Base-by-base conservation (phyloP, 2,888 invertebrate genomes). In the Epinotia ramella region DNA sequence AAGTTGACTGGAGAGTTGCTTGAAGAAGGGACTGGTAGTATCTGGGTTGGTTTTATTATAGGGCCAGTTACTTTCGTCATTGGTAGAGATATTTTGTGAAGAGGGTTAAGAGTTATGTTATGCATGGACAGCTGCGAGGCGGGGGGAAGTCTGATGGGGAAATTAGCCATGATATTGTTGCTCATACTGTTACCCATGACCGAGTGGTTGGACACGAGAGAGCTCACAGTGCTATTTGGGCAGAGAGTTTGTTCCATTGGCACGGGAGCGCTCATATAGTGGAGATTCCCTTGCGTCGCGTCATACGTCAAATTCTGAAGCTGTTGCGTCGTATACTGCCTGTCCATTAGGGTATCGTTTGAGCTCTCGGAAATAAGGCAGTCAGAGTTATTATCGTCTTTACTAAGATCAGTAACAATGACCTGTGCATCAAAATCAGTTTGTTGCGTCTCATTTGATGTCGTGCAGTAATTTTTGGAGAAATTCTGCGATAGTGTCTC, bases 111-210 rank as follows among this genome's bases (percentile, higher is more conserved):
- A 71, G 91, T 93, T 20, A 93, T 90, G 74, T 91, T 91, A 78
- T 91, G 85, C 44, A 89, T 80, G 1, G 90, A 88, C 73, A 91
- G 84, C 57, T 87, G 90, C 1, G 92, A 87, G 0, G 83, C 86
- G 0, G 88, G 89, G 0, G 92, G 91, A 33, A 94, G 76, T 65
- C 93, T 81, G 56, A 94, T 94, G 0, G 93, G 94, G 71, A 94
- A 94, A 77, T 93, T 94, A 70, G 87, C 86, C 92, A 94, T 90
- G 28, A 94, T 92, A 75, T 92, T 93, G 77, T 88, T 91, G 56
- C 83, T 83, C 18, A 91, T 87, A 79, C 83, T 88, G 69, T 80
- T 87, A 5, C 81, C 84, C 74, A 90, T 89, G 0, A 87, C 82
- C 3, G 91, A 89, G 66, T 91, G 91, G 59, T 81, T 91, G 0